Base-by-base conservation (phyloP, 2,113 vertebrate genomes). In the Origma solitaria region DNA sequence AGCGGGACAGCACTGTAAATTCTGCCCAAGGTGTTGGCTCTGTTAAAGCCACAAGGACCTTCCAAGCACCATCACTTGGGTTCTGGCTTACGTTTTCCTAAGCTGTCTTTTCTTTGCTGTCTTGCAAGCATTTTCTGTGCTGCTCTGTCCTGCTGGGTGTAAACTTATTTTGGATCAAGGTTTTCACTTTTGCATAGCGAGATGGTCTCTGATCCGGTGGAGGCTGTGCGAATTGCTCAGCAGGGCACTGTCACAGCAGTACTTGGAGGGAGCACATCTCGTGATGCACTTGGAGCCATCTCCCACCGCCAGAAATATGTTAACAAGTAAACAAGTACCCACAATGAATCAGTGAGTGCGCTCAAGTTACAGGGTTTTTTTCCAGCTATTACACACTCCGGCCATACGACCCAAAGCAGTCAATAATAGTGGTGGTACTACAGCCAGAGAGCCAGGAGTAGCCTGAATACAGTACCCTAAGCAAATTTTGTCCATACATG, bases 181-280 rank as follows among this genome's bases (percentile, higher is more conserved):
- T 37, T 85, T 53, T 31, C 3, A 1, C 11, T 65, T 79, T 10
- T 35, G 31, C 20, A 1, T 50, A 23, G 38, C 45, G 15, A 56
- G 15, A 3, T 16, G 15, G 11, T 27, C 25, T 72, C 35, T 49
- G 33, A 25, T 54, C 10, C 2, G 0, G 10, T 40, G 0, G 2
- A 60, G 27, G 38, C 2, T 0, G 30, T 6, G 40, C 12, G 11
- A 28, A 30, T 50, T 3, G 7, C 37, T 11, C 3, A 4, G 40
- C 42, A 25, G 13, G 7, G 4, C 24, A 15, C 22, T 2, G 14
- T 16, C 5, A 1, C 35, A 53, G 42, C n/a, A 16, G 1, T 37
- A 5, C 31, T 22, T 64, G 0, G 6, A 10, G 30, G 40, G 35
- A 81, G 15, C 13, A 2, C 33, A 21, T 88, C 56, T 68, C 3